phyloP scores from a whole-genome alignment of 2,113 vertebrate genomes.

The Rattus norvegicus region DNA sequence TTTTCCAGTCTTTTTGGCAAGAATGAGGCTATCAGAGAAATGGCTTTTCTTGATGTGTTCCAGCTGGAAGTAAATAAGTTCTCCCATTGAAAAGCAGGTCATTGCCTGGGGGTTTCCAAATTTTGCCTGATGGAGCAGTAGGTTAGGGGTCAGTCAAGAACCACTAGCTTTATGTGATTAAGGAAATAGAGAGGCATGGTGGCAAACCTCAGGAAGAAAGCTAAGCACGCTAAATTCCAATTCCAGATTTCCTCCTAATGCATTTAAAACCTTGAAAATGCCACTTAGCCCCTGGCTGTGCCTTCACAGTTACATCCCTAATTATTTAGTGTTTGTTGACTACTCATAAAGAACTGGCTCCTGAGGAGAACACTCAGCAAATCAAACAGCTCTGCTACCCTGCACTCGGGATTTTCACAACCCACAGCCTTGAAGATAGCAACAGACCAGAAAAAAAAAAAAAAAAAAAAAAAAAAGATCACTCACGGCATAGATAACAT shows the following conservation, averaged over 20 bases:
- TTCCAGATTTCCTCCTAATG: slow-evolving; percentile 70
- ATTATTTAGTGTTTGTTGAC: slow-evolving; percentile 79
- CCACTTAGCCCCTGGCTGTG: slow-evolving; percentile 70
- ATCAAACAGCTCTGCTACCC: slow-evolving; percentile 41
- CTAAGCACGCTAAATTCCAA: slow-evolving; percentile 68
- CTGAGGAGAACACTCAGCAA: slow-evolving; percentile 67
- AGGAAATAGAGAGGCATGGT: slow-evolving; percentile 55
- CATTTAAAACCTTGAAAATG: slow-evolving; percentile 75
- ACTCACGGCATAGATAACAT: slow-evolving; percentile 43
- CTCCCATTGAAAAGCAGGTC: slow-evolving; percentile 73
- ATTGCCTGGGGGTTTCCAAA: slow-evolving; percentile 71
- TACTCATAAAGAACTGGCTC: slow-evolving; percentile 54
- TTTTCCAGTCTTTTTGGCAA: slow-evolving; percentile 81
- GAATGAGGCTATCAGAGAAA: slow-evolving; percentile 76
- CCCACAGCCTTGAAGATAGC: slow-evolving; percentile 36
- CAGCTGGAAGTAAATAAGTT: slow-evolving; percentile 78
- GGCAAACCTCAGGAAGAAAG: slow-evolving; percentile 60
- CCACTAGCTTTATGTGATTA: slow-evolving; percentile 70
- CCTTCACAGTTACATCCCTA: slow-evolving; percentile 49
- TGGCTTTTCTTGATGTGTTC: slow-evolving; percentile 76
- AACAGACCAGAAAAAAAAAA: slow-evolving; percentile 24
- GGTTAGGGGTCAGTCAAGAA: slow-evolving; percentile 66
- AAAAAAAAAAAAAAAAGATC: slow-evolving; percentile 24
- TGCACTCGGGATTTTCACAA: slow-evolving; percentile 48
- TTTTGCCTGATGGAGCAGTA: slow-evolving; percentile 67